Evolutionary conservation across 2,797 vertebrate species (phyloP), one percentile per base, ranked within the genome.

Genomic region (Acrocephalus scirpaceus): DNA sequence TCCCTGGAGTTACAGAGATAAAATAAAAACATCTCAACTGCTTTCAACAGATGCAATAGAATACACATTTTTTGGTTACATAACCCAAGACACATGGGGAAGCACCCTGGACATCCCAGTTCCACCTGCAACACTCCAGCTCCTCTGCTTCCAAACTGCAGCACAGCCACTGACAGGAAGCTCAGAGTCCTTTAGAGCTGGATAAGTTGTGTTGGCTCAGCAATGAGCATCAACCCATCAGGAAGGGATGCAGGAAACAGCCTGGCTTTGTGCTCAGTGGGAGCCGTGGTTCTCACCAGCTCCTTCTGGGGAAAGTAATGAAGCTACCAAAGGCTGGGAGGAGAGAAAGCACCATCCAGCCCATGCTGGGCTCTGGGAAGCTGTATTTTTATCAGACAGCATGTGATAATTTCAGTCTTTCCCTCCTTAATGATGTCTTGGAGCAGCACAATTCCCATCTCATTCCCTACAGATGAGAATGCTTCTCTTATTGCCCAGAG

Each of bases 241-340:
- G 0, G 3, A n/a, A 64, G 38, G 29, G 50, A 6, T 1, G 4
- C 74, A 61, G 74, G 48, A 48, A 58, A 4, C 2, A 2, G 48
- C 3, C 73, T 80, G 86, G 32, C 25, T 77, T 60, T 64, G 45
- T 71, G 69, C 88, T 88, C 66, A 72, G 57, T 73, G 57, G 84
- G 73, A 85, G 27, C 57, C 16, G 0, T 1, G 9, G 70, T 5
- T 83, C 60, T 67, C 51, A 26, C 7, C 7, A 1, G 32, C 57
- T 88, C 42, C 88, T 94, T 50, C 50, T 45, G 38, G 67, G 42
- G 64, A 69, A 73, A 53, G 26, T 29, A 77, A 72, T 77, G 87
- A 88, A 93, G 45, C 57, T 40, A 20, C 75, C 2, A 79, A 60
- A 76, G 81, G 60, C 79, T 85, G 67, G 22, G 81, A 94, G 67